phyloP scores from a whole-genome alignment of 2,888 invertebrate species.

The Heliconius erato region DNA sequence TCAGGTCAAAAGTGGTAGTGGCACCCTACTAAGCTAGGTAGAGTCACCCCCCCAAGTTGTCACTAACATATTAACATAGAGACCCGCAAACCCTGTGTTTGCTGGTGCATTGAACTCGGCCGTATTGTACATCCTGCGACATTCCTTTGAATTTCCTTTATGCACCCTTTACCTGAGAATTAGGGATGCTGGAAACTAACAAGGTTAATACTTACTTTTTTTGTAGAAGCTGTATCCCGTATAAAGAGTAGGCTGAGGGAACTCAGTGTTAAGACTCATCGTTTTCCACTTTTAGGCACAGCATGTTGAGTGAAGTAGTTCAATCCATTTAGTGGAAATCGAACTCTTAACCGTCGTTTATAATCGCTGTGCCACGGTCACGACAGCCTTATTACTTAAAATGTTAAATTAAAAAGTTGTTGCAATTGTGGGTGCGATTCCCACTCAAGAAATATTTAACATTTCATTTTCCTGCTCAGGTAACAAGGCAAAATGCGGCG shows the following conservation, averaged over 20 bases:
- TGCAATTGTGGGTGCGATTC: no score
- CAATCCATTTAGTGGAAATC: no score
- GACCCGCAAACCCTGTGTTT: constrained; percentile 43
- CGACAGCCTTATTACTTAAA: no score
- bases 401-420: no score
- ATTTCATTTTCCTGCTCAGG: no score
- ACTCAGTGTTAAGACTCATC: background rate
- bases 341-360: no score
- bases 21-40: background rate
- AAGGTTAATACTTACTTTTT: background rate
- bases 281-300: background rate
- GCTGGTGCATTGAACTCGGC: constrained; percentile 57
- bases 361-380: no score
- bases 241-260: no score
- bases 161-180: constrained; percentile 45
- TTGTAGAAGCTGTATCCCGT: background rate
- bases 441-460: no score
- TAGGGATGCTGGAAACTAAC: constrained; percentile 30
- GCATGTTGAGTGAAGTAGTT: no score
- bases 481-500: no score
- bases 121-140: constrained; percentile 46
- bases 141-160: constrained; percentile 51
- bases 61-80: constrained; percentile 58
- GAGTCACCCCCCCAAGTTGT: constrained; percentile 49
- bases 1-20: constrained; percentile 34